A percentile compares a stretch with the other conserved stretches of the same genome.
Evolutionary conservation across 2,888 invertebrate genomes (phyloP).

Genomic region (Nezara viridula): DNA sequence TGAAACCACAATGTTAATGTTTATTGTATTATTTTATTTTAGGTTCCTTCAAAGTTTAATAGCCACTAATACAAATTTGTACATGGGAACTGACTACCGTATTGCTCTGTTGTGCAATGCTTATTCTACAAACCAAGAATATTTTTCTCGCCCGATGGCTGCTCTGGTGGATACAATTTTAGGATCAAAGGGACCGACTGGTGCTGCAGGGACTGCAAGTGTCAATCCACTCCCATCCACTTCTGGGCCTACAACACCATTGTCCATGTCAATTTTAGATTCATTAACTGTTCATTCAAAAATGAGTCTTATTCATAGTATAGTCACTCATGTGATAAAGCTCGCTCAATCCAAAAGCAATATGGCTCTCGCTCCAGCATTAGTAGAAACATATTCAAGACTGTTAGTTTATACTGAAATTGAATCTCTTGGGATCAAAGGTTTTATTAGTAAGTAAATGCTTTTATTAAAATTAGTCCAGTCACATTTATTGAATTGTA

Average conservation of each 20-base stretch:
- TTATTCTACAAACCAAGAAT: constrained; percentile 93
- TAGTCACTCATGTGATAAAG: constrained; percentile 91
- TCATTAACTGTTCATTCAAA: constrained; percentile 93
- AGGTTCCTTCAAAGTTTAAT: constrained; percentile 90
- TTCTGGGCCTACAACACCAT: constrained; percentile 82
- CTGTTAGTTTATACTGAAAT: constrained; percentile 96
- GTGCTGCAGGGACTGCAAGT: constrained; percentile 69
- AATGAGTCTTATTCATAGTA: constrained; percentile 90
- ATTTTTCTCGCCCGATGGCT: constrained; percentile 92
- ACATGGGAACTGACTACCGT: constrained; percentile 88
- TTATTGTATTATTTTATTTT: too few species aligned
- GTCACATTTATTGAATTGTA: constrained; percentile 42
- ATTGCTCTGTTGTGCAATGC: constrained; percentile 95
- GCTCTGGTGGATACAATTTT: constrained; percentile 89
- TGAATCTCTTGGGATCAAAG: constrained; percentile 96
- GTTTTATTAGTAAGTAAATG: constrained; percentile 84
- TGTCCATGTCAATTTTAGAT: constrained; percentile 93
- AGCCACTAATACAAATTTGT: constrained; percentile 77
- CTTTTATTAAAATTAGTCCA: background rate
- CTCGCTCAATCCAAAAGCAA: constrained; percentile 88
- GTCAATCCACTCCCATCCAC: constrained; percentile 71
- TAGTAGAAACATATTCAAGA: constrained; percentile 95
- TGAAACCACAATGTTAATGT: too few species aligned
- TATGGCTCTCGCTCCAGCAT: constrained; percentile 88
- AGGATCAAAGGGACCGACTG: constrained; percentile 69